These are phyloP conservation scores for Lampropteryx suffumata DNA, from an alignment of 2,888 invertebrate genomes.

Conservation along the genomic window DNA sequence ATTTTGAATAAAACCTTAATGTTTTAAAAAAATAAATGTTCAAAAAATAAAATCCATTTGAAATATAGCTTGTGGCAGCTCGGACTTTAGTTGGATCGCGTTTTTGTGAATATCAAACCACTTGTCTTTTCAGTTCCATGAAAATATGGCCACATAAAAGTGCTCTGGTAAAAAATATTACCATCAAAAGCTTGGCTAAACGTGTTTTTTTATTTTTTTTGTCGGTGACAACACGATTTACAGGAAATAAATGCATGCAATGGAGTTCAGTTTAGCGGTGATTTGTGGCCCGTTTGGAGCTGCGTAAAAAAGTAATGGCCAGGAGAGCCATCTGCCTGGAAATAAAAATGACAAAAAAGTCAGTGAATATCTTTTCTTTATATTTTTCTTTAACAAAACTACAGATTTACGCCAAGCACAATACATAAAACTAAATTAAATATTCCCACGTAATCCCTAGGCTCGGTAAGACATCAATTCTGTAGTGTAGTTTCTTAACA, in stretches of 20 bases:
- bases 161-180: constrained; percentile 30
- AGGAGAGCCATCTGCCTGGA: background rate
- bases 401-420: no score
- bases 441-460: no score
- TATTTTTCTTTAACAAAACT: no score
- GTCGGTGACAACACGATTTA: constrained; percentile 22
- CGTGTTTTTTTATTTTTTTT: constrained; percentile 20
- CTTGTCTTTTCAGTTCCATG: constrained; percentile 33
- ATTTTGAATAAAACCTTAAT: background rate
- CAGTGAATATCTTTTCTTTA: constrained; percentile 14
- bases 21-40: background rate
- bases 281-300: constrained; percentile 13
- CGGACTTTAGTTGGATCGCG: constrained; percentile 29
- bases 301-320: constrained; percentile 2
- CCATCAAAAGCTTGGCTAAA: constrained; percentile 28
- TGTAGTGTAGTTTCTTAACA: no score
- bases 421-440: no score
- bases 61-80: constrained; percentile 24
- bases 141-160: constrained; percentile 36
- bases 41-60: constrained; percentile 27
- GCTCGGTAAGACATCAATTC: no score
- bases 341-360: constrained; percentile 14
- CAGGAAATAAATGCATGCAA: constrained; percentile 21
- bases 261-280: constrained; percentile 15
- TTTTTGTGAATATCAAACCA: constrained; percentile 31